phyloP scores from a whole-genome alignment of 2,888 invertebrate species.

The Pristionchus arcanus region DNA sequence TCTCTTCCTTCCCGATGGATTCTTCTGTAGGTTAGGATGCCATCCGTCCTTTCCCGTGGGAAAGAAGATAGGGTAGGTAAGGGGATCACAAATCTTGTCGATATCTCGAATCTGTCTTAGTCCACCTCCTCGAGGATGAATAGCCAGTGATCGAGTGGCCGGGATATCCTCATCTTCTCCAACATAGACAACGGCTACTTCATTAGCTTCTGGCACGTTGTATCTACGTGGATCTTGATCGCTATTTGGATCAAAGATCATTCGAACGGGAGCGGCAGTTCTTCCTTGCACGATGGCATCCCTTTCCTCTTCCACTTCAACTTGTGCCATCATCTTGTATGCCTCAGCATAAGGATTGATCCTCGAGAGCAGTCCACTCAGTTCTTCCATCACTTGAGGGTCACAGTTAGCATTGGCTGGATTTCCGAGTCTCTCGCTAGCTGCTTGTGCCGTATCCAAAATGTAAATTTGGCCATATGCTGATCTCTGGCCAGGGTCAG shows the following conservation, averaged over 20 bases:
- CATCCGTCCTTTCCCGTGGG: slow-evolving; percentile 68
- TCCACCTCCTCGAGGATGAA: slow-evolving; percentile 69
- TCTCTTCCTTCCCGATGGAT: slow-evolving; percentile 55
- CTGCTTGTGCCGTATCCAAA: slow-evolving; percentile 59
- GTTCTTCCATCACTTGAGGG: slow-evolving; percentile 54
- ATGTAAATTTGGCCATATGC: slow-evolving; percentile 56
- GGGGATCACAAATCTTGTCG: slow-evolving; percentile 78
- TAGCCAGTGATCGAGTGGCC: slow-evolving; percentile 75
- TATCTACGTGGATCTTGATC: slow-evolving; percentile 59
- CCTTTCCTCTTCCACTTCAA: slow-evolving; percentile 57
- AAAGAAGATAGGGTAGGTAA: slow-evolving; percentile 80
- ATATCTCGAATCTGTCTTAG: slow-evolving; percentile 77
- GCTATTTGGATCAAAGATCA: slow-evolving; percentile 57
- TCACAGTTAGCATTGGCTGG: slow-evolving; percentile 57
- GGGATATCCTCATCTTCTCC: slow-evolving; percentile 60
- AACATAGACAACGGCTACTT: slow-evolving; percentile 69
- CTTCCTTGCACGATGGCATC: slow-evolving; percentile 6
- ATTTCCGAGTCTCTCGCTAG: slow-evolving; percentile 51
- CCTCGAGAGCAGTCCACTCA: slow-evolving; percentile 49
- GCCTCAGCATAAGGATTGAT: slow-evolving; percentile 58
- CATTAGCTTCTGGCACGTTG: slow-evolving; percentile 63
- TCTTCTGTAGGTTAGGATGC: slow-evolving; percentile 56
- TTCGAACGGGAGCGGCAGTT: slow-evolving; percentile 7
- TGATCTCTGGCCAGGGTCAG: background rate
- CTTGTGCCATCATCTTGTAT: slow-evolving; percentile 60